Conservation (phyloP, 35 echinoderm and acorn worm genomes). For the Patiria miniata region DNA sequence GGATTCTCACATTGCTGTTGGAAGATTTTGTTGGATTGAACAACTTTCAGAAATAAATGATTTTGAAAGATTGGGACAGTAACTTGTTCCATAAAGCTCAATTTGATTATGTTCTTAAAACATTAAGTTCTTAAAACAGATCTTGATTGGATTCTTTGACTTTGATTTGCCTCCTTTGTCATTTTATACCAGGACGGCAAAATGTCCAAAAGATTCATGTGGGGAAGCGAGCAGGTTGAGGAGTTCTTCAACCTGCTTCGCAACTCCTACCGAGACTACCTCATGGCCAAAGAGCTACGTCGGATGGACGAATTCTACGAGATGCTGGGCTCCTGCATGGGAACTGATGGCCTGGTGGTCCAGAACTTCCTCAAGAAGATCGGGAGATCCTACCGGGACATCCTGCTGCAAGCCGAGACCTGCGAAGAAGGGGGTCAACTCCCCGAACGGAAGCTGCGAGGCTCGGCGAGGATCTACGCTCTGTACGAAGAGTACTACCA, state of each 20-base stretch:
- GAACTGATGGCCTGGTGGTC: neutral
- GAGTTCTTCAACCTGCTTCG: neutral
- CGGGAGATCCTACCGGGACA: neutral
- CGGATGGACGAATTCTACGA: constrained; percentile 19
- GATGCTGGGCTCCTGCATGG: constrained; percentile 2
- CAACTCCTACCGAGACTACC: constrained; percentile 5
- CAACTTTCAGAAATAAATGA: no score
- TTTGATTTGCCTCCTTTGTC: neutral
- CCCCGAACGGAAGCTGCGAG: neutral
- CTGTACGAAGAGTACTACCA: neutral
- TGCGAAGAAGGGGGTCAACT: neutral
- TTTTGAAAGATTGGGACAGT: no score
- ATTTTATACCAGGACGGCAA: neutral
- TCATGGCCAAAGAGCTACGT: neutral
- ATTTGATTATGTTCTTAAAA: no score
- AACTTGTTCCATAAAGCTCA: no score
- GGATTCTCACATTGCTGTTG: no score
- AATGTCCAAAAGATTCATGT: neutral
- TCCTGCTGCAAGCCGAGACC: neutral
- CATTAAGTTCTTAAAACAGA: no score
- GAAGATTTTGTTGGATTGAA: no score
- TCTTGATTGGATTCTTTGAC: no score
- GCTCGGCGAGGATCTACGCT: neutral
- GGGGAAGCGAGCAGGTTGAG: constrained; percentile 3
- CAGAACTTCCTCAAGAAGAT: constrained; percentile 26